Conservation (phyloP, 2,113 vertebrate species). For the Entomyzon cyanotis region DNA sequence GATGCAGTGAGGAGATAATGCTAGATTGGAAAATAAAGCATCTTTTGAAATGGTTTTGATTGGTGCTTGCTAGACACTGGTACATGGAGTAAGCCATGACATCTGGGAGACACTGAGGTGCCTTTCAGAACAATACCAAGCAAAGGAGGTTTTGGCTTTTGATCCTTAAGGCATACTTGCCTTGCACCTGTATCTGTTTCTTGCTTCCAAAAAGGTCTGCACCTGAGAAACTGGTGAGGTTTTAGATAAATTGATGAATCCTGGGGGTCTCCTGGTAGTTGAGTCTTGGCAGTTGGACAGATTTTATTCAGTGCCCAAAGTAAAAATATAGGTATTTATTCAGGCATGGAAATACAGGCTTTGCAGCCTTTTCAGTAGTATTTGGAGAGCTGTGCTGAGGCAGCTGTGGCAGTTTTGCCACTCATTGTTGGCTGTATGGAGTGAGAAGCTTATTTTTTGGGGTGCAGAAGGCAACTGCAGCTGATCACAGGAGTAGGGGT, state of each 20-base stretch:
- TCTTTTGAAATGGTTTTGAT: not conserved
- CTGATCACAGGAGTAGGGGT: accelerated
- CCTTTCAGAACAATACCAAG: not conserved
- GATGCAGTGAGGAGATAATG: not conserved
- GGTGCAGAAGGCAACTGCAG: not conserved
- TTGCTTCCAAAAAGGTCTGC: not conserved
- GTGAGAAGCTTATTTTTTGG: not conserved
- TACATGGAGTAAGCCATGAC: not conserved
- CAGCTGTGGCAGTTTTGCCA: not conserved
- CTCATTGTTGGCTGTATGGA: not conserved
- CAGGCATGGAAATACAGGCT: not conserved
- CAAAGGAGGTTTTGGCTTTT: not conserved
- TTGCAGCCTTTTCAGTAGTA: not conserved
- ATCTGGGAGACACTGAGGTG: not conserved
- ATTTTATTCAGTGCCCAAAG: not conserved
- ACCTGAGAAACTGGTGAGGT: not conserved
- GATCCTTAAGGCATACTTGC: not conserved
- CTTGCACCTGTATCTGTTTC: not conserved
- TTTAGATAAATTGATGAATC: not conserved
- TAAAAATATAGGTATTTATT: not conserved
- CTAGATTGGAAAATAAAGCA: not conserved
- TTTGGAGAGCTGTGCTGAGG: not conserved
- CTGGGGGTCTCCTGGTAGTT: not conserved
- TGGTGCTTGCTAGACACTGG: not conserved
- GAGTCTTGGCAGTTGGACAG: not conserved